These are phyloP conservation scores for Amiota mariae DNA, from an alignment of 2,888 invertebrate genomes.

Conservation along the genomic window DNA sequence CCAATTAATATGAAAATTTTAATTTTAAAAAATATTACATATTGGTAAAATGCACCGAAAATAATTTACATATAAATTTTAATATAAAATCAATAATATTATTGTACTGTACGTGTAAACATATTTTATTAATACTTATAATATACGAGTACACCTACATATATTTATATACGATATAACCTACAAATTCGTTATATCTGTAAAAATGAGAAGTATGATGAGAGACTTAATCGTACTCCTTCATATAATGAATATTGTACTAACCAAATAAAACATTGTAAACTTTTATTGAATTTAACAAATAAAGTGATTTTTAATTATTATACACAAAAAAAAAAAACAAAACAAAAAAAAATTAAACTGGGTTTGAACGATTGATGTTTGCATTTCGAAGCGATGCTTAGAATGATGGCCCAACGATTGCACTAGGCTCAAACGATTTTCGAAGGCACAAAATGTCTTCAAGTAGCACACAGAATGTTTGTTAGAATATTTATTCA, in stretches of 20 bases:
- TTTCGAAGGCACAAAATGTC: no score
- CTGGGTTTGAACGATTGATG: no score
- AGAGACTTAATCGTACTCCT: not conserved
- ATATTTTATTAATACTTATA: no score
- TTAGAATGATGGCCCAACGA: no score
- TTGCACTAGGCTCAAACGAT: no score
- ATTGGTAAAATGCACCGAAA: not conserved
- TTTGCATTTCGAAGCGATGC: no score
- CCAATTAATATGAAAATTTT: not conserved
- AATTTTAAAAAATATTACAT: not conserved
- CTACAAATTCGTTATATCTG: no score
- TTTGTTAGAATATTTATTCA: no score
- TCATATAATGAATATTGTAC: not conserved
- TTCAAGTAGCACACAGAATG: no score
- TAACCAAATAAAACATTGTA: constrained; percentile 16
- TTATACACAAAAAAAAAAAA: not conserved
- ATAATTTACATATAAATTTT: no score
- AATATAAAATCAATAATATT: no score
- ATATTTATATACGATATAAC: not conserved
- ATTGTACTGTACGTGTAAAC: no score
- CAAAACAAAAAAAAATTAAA: not conserved
- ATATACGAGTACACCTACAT: not conserved
- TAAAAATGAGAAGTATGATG: not conserved
- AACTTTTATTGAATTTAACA: constrained; percentile 20
- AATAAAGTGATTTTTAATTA: constrained; percentile 10